These are phyloP conservation scores for Carlito syrichta DNA, from an alignment of 2,113 vertebrate genomes.

Conservation along the genomic window DNA sequence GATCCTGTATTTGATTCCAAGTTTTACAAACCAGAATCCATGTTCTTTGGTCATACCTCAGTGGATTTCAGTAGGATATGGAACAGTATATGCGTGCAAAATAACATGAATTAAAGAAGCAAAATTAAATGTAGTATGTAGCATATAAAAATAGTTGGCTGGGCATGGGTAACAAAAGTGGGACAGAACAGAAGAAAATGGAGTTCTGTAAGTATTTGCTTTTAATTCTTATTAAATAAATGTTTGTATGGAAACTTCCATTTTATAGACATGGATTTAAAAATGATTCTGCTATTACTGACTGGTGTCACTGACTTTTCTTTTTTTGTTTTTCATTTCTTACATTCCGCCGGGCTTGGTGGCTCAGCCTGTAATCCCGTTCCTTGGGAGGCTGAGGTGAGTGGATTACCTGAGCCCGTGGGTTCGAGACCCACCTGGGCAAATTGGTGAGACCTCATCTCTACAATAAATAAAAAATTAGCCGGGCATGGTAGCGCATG, in stretches of 20 bases:
- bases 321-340: neutral
- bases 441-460: no score
- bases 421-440: no score
- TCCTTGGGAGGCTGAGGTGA: no score
- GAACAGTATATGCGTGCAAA: neutral
- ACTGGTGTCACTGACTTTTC: neutral
- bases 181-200: neutral
- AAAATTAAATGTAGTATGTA: neutral
- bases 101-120: neutral
- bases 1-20: neutral
- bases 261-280: neutral
- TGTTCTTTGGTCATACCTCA: neutral
- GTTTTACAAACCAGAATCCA: neutral
- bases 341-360: no score
- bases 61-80: neutral
- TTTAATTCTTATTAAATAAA: neutral
- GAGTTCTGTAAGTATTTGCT: neutral
- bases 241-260: neutral
- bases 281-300: neutral
- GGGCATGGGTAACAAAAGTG: neutral
- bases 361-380: no score
- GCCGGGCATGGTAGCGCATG: no score
- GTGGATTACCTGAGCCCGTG: no score
- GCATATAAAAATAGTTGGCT: neutral
- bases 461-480: no score